phyloP scores from a whole-genome alignment of 2,797 vertebrate species.

The Triplophysa yarkandensis region DNA sequence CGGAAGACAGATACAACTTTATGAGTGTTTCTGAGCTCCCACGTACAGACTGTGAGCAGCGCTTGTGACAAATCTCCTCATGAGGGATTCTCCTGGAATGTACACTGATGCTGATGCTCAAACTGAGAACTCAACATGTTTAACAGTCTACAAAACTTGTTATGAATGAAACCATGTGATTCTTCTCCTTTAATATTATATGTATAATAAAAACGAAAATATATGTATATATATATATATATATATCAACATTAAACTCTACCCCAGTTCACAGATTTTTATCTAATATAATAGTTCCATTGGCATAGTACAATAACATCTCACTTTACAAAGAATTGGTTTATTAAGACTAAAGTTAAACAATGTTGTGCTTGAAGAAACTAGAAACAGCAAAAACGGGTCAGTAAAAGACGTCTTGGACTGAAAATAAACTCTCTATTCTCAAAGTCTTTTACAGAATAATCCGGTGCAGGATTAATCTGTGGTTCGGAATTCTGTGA shows the following conservation, averaged over 20 bases:
- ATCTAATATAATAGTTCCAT: not conserved
- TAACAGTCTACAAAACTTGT: no score
- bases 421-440: not conserved
- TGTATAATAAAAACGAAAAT: no score
- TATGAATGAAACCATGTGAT: no score
- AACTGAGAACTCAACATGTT: no score
- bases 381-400: not conserved
- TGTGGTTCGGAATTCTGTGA: not conserved
- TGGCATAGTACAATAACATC: not conserved
- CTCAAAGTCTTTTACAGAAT: constrained; percentile 21
- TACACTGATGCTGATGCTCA: no score
- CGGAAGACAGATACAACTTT: no score
- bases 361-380: not conserved
- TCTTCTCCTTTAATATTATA: no score
- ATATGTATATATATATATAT: not conserved
- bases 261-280: not conserved
- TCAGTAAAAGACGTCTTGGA: not conserved
- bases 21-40: no score
- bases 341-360: not conserved
- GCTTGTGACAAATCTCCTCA: no score
- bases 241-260: not conserved
- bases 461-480: constrained; percentile 12
- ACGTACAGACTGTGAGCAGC: no score
- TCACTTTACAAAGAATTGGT: not conserved
- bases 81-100: no score